These are phyloP conservation scores for Spilogale gracilis DNA, from an alignment of 2,113 vertebrate species.

Conservation along the genomic window DNA sequence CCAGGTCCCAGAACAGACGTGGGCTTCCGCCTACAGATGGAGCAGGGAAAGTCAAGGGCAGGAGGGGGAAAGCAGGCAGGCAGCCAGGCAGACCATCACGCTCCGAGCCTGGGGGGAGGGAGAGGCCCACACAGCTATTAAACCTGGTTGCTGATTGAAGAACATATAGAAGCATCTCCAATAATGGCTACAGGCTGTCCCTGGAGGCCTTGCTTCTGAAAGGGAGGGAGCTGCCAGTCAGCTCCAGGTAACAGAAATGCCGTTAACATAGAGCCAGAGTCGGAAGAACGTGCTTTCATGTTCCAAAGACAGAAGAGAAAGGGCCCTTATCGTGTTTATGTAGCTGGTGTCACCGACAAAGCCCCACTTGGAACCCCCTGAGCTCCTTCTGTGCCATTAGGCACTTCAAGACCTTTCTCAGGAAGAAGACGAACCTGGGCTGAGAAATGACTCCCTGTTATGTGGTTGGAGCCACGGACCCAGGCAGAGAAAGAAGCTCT, in stretches of 20 bases:
- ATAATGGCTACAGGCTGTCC: not conserved
- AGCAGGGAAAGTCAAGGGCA: no score
- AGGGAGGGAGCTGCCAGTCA: not conserved
- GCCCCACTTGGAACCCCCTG: not conserved
- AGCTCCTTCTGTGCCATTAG: not conserved
- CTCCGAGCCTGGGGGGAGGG: not conserved
- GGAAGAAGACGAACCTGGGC: not conserved
- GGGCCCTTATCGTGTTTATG: conserved; percentile 1
- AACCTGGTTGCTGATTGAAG: not conserved
- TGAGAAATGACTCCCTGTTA: not conserved
- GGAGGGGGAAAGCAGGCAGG: not conserved
- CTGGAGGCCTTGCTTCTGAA: conserved; percentile 16
- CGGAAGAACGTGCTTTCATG: not conserved
- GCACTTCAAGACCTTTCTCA: not conserved
- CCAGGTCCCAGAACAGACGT: not conserved
- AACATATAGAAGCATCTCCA: not conserved
- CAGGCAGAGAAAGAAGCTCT: not conserved
- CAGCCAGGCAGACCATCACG: not conserved
- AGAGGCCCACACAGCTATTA: not conserved
- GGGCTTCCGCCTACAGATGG: not conserved
- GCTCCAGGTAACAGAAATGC: not conserved
- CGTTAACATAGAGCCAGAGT: not conserved
- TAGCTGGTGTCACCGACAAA: not conserved
- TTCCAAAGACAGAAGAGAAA: conserved; percentile 21
- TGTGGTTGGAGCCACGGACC: not conserved